Evolutionary conservation across 2,113 vertebrate species (phyloP), one percentile per base, ranked within the genome.

Genomic region (Clarias batrachus): DNA sequence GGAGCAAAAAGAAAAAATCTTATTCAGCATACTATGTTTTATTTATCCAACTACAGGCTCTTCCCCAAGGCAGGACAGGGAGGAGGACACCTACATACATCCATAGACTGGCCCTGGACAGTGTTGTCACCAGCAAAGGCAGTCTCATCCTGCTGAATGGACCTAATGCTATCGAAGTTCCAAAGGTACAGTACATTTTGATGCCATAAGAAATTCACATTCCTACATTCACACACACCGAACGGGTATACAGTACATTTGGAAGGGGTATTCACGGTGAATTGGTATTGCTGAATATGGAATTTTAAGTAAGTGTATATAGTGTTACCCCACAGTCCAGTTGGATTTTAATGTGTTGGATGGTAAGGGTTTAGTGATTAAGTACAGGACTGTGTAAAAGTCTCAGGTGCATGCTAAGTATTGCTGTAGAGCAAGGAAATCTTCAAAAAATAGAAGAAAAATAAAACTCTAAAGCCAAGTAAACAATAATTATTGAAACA

Each of bases 141-240:
- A 92, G 92, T 80, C 90, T 94, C 17, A 89, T 95, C 63, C 88
- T 93, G 10, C 86, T 94, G 0, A 92, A 93, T 86, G 93, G 92
- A 52, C 92, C 92, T 0, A 90, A 94, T 23, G 91, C 88, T 0
- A 88, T 94, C 84, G 92, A 94, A 87, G 91, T 94, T 85, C 93
- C 92, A 84, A 93, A 93, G 91, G 94, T 95, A 81, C 25, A 25
- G 94, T 95, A 62, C 25, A 25, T 25, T n/a, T 4, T 5, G 77
- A 77, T 33, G 79, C 8, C 2, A 30, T 56, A 59, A 14, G 41
- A 74, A 56, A 56, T 7, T 56, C 25, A 54, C 25, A 25, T 76
- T 52, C 13, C 41, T 48, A 48, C 48, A 48, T 6, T 59, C 33
- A 37, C 33, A 37, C 48, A 27, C 56, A 2, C 1, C 12, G 6